A percentile compares a stretch with the other conserved stretches of the same genome.
Conservation (phyloP, 1,140 invertebrate species). For the Diabrotica virgifera region DNA sequence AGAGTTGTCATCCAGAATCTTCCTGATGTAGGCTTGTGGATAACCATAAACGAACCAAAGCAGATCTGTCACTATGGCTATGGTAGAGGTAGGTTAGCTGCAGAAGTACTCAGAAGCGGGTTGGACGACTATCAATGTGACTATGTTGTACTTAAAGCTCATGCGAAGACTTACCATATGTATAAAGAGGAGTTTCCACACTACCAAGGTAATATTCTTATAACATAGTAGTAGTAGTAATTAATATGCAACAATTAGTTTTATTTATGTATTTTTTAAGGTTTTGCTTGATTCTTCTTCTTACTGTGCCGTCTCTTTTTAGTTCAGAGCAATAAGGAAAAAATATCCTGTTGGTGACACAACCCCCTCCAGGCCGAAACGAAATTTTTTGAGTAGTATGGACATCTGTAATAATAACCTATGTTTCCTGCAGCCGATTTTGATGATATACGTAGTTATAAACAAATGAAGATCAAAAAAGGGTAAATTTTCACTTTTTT, state of each 20-base stretch:
- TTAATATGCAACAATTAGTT: too few species aligned
- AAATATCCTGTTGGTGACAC: too few species aligned
- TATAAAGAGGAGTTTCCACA: neutral
- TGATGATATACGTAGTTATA: too few species aligned
- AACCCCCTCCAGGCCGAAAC: too few species aligned
- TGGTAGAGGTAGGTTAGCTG: neutral
- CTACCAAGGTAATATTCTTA: neutral
- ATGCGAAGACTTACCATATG: neutral
- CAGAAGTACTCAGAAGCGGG: neutral
- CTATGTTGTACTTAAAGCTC: slow-evolving; percentile 8
- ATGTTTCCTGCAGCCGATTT: too few species aligned
- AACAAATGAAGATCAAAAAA: too few species aligned
- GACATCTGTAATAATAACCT: too few species aligned
- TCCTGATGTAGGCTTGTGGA: slow-evolving; percentile 49
- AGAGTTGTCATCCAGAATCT: slow-evolving; percentile 23
- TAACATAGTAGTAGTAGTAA: neutral
- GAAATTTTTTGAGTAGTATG: too few species aligned
- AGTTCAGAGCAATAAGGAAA: too few species aligned
- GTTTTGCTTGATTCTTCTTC: neutral
- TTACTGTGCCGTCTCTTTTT: neutral
- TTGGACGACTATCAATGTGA: neutral
- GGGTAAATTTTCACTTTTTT: too few species aligned
- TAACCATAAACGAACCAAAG: slow-evolving; percentile 54
- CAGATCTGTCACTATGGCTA: slow-evolving; percentile 25
- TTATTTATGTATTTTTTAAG: too few species aligned